Conservation (phyloP, 1,140 invertebrate genomes). For the Magallana angulata region DNA sequence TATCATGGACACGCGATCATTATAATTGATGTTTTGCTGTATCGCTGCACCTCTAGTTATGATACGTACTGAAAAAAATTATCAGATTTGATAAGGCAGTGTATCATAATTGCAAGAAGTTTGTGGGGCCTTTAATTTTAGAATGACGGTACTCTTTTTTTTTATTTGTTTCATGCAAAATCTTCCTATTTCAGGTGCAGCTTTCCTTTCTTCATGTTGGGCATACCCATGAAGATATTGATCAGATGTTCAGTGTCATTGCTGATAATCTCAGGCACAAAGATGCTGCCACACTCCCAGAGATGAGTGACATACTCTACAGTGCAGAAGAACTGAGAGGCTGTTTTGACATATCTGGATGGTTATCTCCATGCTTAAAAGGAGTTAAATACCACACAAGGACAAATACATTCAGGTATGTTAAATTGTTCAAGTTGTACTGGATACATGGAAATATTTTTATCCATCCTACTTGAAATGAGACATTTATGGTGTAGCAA, state of each 20-base stretch:
- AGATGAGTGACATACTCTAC: neutral
- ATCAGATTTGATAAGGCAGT: neutral
- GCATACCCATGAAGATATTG: conserved; percentile 36
- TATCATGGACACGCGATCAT: too few relatives aligned
- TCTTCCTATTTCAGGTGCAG: conserved; percentile 34
- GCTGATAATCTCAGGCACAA: conserved; percentile 19
- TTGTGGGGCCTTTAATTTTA: neutral
- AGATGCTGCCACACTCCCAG: conserved; percentile 31
- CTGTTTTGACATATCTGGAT: conserved; percentile 15
- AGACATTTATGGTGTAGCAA: neutral
- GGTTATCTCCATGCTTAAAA: conserved; percentile 24
- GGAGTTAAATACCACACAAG: neutral
- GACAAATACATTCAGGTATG: conserved; percentile 13
- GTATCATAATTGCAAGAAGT: neutral
- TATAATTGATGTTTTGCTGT: too few relatives aligned
- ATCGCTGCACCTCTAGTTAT: too few relatives aligned
- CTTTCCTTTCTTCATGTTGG: conserved; percentile 39
- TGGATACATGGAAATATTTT: neutral
- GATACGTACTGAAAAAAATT: neutral
- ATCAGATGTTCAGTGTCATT: conserved; percentile 14
- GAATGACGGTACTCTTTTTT: neutral
- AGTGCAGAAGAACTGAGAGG: neutral
- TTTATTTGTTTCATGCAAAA: neutral
- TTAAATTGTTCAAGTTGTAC: neutral
- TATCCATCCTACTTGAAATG: neutral